Base-by-base conservation (phyloP, 2,113 vertebrate genomes). In the Dipodomys merriami region DNA sequence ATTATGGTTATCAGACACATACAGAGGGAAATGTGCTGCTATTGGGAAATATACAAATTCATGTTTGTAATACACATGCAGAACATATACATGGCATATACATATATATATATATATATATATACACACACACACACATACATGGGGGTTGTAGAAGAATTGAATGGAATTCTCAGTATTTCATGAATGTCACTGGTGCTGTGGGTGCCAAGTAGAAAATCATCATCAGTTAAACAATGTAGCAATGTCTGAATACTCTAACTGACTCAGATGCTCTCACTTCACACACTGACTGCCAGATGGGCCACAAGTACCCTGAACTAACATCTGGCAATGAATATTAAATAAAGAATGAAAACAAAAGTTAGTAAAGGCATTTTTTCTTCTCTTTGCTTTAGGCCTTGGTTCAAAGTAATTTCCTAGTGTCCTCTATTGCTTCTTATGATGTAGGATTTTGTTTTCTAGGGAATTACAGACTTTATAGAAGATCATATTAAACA, bases 401-500 rank as follows among this genome's bases (percentile, higher is more conserved):
- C 93, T 97, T 91, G 60, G 72, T 82, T 89, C 86, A 96, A 96
- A 94, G 33, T 53, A 94, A 68, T 96, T 90, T 97, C 39, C 53
- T 90, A 95, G 29, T 88, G 83, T 97, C n/a, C 79, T 95, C 80
- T 96, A 25, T 91, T 96, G 87, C 96, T 96, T 93, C 94, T 91
- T 94, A 77, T 84, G 83, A 94, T 95, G 44, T 88, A 83, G 88
- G 72, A 80, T 95, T 96, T 96, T 97, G 95, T 91, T 95, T 97
- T 20, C 88, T 94, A 49, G 90, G 79, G 92, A 95, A 95, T 91
- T 82, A 30, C 57, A 86, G 65, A 19, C 62, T 97, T 13, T 95
- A 83, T 96, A 92, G 86, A 74, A 96, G 90, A 91, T 71, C 78
- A 96, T 96, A 97, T 96, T 97, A 96, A 96, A 97, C 65, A 18